Conservation (phyloP, 2,797 vertebrate species). For the Gymnoscopelus braueri region DNA sequence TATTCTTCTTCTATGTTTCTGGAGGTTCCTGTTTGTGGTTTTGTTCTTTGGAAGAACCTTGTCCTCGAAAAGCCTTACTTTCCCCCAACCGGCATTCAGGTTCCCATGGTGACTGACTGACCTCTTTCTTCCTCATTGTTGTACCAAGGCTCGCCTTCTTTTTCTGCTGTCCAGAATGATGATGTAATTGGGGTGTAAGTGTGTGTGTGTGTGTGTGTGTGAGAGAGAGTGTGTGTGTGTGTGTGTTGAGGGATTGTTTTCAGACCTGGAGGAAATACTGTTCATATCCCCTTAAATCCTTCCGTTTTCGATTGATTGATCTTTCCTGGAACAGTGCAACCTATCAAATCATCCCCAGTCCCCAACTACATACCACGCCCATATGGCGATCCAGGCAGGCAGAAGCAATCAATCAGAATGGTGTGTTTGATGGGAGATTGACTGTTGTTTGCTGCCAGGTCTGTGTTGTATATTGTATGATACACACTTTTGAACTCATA, state of each 20-base stretch:
- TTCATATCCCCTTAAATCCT: constrained; percentile 62
- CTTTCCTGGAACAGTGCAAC: constrained; percentile 61
- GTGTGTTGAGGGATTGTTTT: constrained; percentile 31
- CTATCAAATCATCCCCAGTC: constrained; percentile 16
- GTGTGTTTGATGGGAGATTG: constrained; percentile 65
- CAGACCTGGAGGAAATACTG: constrained; percentile 66
- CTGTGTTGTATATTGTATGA: constrained; percentile 91
- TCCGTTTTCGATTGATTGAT: constrained; percentile 56
- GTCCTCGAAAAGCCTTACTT: constrained; percentile 84
- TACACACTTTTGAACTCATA: constrained; percentile 92
- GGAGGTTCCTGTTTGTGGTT: constrained; percentile 50
- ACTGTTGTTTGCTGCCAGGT: constrained; percentile 65
- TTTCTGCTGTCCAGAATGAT: constrained; percentile 85
- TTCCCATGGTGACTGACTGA: constrained; percentile 82
- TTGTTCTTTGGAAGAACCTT: constrained; percentile 31
- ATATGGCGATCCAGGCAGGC: constrained; percentile 65
- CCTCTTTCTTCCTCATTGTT: constrained; percentile 60
- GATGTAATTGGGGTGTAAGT: constrained; percentile 72
- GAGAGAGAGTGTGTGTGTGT: constrained; percentile 24
- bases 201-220: constrained; percentile 63
- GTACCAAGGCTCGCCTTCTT: constrained; percentile 75
- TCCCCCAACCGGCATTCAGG: constrained; percentile 74
- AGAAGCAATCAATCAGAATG: constrained; percentile 59
- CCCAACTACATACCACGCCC: background rate
- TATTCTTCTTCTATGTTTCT: constrained; percentile 24